phyloP scores from a whole-genome alignment of 1,140 invertebrate genomes.

The Bombyx mandarina region DNA sequence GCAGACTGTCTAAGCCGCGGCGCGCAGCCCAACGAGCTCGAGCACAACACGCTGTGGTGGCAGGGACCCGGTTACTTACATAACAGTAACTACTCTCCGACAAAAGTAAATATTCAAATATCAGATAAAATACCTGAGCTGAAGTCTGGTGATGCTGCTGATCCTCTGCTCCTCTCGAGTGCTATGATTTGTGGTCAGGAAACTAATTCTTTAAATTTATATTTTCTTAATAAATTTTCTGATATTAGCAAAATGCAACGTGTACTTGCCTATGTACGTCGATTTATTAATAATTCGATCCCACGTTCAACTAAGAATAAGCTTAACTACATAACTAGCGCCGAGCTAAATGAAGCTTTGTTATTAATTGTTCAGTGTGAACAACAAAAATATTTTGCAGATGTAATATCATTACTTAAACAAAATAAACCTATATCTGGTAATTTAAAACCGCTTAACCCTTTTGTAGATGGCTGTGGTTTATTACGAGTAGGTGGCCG shows the following conservation, averaged over 20 bases:
- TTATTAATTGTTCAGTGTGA: constrained; percentile 6
- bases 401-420: background rate
- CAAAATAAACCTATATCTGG: constrained; percentile 8
- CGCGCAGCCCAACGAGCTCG: background rate
- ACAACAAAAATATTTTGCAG: constrained; percentile 2
- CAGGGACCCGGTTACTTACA: background rate
- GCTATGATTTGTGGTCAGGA: constrained; percentile 1
- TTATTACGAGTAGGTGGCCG: constrained; percentile 36
- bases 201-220: background rate
- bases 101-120: background rate
- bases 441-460: constrained; percentile 7
- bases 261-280: constrained; percentile 1
- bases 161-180: background rate
- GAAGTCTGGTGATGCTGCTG: background rate
- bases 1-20: constrained; percentile 21
- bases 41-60: background rate
- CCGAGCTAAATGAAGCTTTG: constrained; percentile 1
- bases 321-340: constrained; percentile 2
- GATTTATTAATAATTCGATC: background rate
- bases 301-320: background rate
- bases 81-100: background rate
- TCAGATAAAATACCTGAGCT: background rate
- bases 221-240: constrained; percentile 2
- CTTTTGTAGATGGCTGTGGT: constrained; percentile 22
- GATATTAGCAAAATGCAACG: constrained; percentile 3